These are phyloP conservation scores for Scomber scombrus DNA, from an alignment of 2,113 vertebrate species.

Conservation along the genomic window DNA sequence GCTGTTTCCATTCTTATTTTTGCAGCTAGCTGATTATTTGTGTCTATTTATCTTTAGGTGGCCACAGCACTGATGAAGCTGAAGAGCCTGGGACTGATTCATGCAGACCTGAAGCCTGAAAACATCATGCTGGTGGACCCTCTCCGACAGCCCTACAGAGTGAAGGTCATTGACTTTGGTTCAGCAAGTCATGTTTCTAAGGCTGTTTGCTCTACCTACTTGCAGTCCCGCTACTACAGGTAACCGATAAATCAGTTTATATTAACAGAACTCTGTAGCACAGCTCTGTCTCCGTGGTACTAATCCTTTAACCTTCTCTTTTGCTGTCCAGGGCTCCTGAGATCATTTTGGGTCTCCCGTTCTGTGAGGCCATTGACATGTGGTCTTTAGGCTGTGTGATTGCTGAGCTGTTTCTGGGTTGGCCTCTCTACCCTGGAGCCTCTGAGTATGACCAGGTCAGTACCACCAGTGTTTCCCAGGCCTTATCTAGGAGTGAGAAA, in stretches of 20 bases:
- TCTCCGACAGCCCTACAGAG: constrained; percentile 93
- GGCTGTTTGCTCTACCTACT: constrained; percentile 96
- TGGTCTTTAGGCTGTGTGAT: constrained; percentile 99
- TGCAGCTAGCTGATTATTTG: background rate
- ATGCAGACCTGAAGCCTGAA: constrained; percentile 97
- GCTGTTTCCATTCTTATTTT: background rate
- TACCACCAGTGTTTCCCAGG: background rate
- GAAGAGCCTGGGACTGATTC: constrained; percentile 95
- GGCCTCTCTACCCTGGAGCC: constrained; percentile 98
- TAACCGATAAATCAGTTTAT: constrained; percentile 45
- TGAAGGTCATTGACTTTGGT: constrained; percentile 98
- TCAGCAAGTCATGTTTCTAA: constrained; percentile 97
- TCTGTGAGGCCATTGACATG: constrained; percentile 99
- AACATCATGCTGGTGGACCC: constrained; percentile 99
- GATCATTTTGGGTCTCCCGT: constrained; percentile 96
- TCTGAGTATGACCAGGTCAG: constrained; percentile 99
- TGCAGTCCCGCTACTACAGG: constrained; percentile 99
- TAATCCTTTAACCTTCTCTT: background rate
- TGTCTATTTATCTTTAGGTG: constrained; percentile 78
- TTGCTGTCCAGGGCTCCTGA: constrained; percentile 91
- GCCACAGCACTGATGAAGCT: constrained; percentile 98
- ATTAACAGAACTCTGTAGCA: background rate
- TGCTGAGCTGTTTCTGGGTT: constrained; percentile 97
- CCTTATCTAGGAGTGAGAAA: background rate
- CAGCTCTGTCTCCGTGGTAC: background rate